Conservation (phyloP, 2,113 vertebrate species). For the cat (Felis catus) region F.catus_Fca126_mat1.0 CM031423.1:58867001-58867500, state of each 20-base stretch:
- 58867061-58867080: not conserved
- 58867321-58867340: not conserved
- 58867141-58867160: slow-evolving; percentile 45
- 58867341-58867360: slow-evolving; percentile 33
- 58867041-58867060: not conserved
- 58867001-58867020: not conserved
- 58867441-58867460: not conserved
- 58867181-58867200: slow-evolving; percentile 47
- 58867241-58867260: slow-evolving; percentile 30
- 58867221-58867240: not conserved
- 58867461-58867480: slow-evolving; percentile 12
- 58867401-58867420: slow-evolving; percentile 26
- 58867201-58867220: not conserved
- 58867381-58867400: slow-evolving; percentile 23
- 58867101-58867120: not conserved
- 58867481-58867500: not conserved
- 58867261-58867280: slow-evolving; percentile 33
- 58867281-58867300: not conserved
- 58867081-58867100: not conserved
- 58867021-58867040: not conserved
- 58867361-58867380: not conserved
- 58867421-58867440: slow-evolving; percentile 1
- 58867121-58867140: not conserved
- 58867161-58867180: slow-evolving; percentile 3
- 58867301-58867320: not conserved